Conservation (phyloP, 2,888 invertebrate genomes). For the Cheilosia pagana region DNA sequence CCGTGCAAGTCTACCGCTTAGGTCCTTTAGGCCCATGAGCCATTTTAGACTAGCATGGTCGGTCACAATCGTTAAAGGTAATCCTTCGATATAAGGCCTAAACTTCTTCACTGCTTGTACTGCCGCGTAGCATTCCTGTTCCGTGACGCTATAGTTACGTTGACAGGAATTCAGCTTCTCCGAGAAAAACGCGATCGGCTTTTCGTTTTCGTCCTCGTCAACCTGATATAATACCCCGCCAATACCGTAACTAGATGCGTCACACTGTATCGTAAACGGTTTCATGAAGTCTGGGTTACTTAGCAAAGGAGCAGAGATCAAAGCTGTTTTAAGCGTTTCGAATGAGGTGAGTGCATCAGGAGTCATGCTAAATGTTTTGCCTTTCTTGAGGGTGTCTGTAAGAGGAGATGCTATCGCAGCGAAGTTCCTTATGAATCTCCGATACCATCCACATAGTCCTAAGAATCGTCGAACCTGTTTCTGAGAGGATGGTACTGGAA, state of each 20-base stretch:
- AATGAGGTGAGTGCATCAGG: no score
- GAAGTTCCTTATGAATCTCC: slow-evolving; percentile 7
- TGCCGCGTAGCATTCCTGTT: background rate
- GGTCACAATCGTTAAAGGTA: background rate
- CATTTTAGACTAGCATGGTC: background rate
- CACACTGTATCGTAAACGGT: no score
- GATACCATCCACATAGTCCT: background rate
- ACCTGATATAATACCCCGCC: background rate
- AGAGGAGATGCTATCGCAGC: background rate
- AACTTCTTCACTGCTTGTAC: background rate
- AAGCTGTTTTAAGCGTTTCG: no score
- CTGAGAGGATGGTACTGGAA: background rate
- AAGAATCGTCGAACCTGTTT: background rate
- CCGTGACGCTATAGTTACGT: background rate
- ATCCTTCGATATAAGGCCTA: background rate
- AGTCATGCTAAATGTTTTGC: background rate
- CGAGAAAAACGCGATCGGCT: background rate
- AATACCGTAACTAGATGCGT: background rate
- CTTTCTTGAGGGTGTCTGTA: background rate
- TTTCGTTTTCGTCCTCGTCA: background rate
- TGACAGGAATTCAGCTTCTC: background rate
- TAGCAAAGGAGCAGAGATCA: no score
- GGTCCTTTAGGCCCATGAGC: background rate
- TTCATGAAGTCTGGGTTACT: no score
- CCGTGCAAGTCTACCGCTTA: background rate